Base-by-base conservation (phyloP, 2,113 vertebrate species). In the Lichenostomus cassidix region DNA sequence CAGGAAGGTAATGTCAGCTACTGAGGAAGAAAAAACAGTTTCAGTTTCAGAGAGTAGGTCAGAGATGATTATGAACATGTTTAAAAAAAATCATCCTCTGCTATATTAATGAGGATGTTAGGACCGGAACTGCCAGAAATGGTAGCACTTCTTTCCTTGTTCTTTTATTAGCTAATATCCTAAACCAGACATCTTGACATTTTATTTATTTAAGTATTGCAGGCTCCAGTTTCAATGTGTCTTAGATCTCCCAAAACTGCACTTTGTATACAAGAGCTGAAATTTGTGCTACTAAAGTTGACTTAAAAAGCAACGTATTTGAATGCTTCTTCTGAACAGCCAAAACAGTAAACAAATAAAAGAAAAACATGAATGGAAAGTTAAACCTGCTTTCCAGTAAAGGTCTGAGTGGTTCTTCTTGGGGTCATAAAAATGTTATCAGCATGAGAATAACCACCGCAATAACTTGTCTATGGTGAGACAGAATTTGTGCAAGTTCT, bases 161-260 rank as follows among this genome's bases (percentile, higher is more conserved):
- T 87, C 55, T 94, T 92, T 91, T 95, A 90, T 83, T 94, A 89
- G 92, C 39, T 95, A 53, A 37, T 58, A 94, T 89, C 47, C 28
- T 64, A 90, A 69, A 65, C 50, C 49, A 95, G 80, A 92, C 24
- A 62, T 23, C 10, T 28, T 94, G 90, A 94, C 55, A 73, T 14
- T 94, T 95, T 96, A 46, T 94, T 96, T 95, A 79, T 90, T 89
- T 95, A 95, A 77, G 64, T 69, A 33, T 73, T 39, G 33, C 49
- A 69, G 31, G 18, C 59, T 93, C n/a, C 42, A 69, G 33, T 71
- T 83, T 88, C 37, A 39, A 4, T 44, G 23, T 74, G 33, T 24
- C 58, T 94, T 69, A 88, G 42, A 95, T 95, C 83, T 97, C n/a
- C 46, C 42, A 67, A 83, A 89, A 79, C 56, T 81, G 56, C 20